phyloP scores from a whole-genome alignment of 2,888 invertebrate species.

The Drosophila antonietae region DNA sequence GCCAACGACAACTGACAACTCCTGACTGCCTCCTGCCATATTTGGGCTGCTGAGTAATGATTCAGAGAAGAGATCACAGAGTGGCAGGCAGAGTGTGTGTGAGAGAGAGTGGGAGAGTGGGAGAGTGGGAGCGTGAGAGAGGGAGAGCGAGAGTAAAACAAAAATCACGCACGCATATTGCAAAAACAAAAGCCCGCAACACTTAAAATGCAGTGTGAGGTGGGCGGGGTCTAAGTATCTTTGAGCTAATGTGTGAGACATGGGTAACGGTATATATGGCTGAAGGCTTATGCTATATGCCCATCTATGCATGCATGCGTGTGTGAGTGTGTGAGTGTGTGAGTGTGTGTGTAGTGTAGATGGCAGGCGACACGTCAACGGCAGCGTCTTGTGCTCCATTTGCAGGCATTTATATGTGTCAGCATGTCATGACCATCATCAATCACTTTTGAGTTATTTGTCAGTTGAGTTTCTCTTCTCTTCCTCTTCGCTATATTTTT shows the following conservation, averaged over 20 bases:
- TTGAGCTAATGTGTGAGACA: conserved; percentile 42
- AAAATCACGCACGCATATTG: conserved; percentile 46
- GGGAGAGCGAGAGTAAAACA: conserved; percentile 29
- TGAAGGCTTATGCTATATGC: conserved; percentile 33
- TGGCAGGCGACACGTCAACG: conserved; percentile 60
- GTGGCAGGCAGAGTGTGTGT: too few relatives aligned
- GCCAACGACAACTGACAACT: neutral
- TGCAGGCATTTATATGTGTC: conserved; percentile 77
- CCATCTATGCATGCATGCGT: neutral
- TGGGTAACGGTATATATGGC: conserved; percentile 27
- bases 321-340: neutral
- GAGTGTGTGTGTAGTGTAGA: conserved; percentile 3
- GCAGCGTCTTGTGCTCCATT: conserved; percentile 69
- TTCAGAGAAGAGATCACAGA: conserved; percentile 34
- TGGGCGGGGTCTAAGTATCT: conserved; percentile 33
- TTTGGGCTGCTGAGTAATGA: conserved; percentile 62
- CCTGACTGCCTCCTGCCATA: neutral
- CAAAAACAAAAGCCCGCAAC: conserved; percentile 38
- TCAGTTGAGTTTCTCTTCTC: conserved; percentile 55
- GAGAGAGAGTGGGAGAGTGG: neutral
- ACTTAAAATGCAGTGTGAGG: conserved; percentile 24
- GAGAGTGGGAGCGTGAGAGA: too few relatives aligned
- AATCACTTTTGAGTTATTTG: conserved; percentile 78
- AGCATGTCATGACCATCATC: conserved; percentile 73
- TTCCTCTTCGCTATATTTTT: conserved; percentile 1